These are phyloP conservation scores for Mesorhabditis belari DNA, from an alignment of 2,888 invertebrate genomes.

Conservation along the genomic window DNA sequence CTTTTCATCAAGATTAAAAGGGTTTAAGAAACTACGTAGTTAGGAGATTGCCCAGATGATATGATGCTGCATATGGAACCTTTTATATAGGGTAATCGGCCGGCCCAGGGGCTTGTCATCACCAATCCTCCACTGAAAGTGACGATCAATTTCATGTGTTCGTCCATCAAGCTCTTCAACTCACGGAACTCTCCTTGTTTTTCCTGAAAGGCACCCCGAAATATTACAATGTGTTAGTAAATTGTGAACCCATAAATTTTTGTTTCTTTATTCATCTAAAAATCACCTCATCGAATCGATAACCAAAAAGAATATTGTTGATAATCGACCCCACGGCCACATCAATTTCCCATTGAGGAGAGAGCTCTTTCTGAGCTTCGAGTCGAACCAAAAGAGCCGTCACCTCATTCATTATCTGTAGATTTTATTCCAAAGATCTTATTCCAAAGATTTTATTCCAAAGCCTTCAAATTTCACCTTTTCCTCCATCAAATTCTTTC, in stretches of 20 bases:
- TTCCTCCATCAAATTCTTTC: constrained; percentile 15
- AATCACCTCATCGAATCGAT: constrained; percentile 11
- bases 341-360: constrained; percentile 6
- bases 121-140: neutral
- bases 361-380: neutral
- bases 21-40: too few relatives aligned
- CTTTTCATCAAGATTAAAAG: too few relatives aligned
- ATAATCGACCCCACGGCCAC: constrained; percentile 11
- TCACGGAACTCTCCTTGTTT: neutral
- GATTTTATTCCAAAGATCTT: too few relatives aligned
- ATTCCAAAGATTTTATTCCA: constrained; percentile 6
- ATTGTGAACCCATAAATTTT: too few relatives aligned
- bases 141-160: neutral
- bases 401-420: neutral
- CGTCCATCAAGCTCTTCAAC: neutral
- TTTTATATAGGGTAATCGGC: neutral
- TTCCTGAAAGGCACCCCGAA: too few relatives aligned
- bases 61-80: too few relatives aligned
- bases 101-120: neutral
- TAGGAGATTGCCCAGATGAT: too few relatives aligned
- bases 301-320: constrained; percentile 12
- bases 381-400: neutral
- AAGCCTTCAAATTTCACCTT: constrained; percentile 12
- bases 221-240: too few relatives aligned
- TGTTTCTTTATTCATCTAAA: neutral